These are phyloP conservation scores for Temnothorax nylanderi DNA, from an alignment of 1,140 invertebrate genomes.

Conservation along the genomic window DNA sequence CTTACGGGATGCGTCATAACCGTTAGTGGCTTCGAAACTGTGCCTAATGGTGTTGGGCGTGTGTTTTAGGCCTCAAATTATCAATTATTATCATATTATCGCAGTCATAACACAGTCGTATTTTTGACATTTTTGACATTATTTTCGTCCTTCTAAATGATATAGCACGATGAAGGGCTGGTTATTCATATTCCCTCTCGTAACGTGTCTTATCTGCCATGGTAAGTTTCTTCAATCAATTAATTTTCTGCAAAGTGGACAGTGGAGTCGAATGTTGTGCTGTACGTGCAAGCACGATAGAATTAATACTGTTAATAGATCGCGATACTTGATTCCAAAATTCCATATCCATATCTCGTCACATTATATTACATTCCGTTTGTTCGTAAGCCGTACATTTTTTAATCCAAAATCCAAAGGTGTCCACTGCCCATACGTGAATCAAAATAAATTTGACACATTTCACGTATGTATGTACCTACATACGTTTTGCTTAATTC, in stretches of 20 bases:
- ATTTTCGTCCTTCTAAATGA: neutral
- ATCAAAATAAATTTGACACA: neutral
- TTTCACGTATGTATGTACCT: neutral
- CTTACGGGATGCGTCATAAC: neutral
- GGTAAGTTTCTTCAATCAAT: constrained; percentile 46
- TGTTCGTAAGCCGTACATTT: neutral
- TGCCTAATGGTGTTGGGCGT: constrained; percentile 23
- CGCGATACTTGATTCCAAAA: neutral
- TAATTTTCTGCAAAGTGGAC: neutral
- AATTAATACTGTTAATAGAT: neutral
- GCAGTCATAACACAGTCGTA: neutral
- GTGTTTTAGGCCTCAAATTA: constrained; percentile 29
- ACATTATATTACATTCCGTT: neutral
- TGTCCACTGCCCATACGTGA: too few relatives aligned
- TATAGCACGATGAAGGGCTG: constrained; percentile 51
- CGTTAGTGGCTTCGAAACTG: neutral
- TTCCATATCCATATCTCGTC: neutral
- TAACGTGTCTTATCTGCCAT: constrained; percentile 17
- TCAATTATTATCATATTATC: neutral
- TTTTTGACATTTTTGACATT: neutral
- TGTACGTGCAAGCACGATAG: neutral
- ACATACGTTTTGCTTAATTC: neutral
- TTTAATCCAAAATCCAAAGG: neutral
- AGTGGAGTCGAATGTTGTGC: neutral
- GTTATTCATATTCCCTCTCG: constrained; percentile 2